Percentiles rank a stretch among this genome's conserved stretches.
phyloP scores from a whole-genome alignment of 1,140 invertebrate species.

The Nixonia krombeini region DNA sequence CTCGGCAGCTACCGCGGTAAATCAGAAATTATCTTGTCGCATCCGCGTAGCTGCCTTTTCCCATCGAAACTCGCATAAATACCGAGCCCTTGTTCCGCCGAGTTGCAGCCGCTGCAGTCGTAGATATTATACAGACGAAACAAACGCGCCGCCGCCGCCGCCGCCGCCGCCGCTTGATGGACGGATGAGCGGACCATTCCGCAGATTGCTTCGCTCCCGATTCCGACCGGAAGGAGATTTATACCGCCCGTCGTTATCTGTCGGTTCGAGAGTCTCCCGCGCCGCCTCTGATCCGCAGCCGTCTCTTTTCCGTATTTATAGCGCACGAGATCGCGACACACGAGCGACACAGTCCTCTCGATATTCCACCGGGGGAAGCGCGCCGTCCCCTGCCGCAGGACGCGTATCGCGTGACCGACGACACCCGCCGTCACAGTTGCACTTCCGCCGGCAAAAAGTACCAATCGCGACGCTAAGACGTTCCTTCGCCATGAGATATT shows the following conservation, averaged over 20 bases:
- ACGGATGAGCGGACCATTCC: conserved; percentile 70
- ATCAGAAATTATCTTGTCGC: conserved; percentile 71
- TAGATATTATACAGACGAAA: conserved; percentile 24
- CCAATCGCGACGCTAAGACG: no score
- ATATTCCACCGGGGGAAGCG: conserved; percentile 27
- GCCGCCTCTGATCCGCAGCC: conserved; percentile 40
- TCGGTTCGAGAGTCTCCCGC: conserved; percentile 46
- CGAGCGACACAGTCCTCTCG: conserved; percentile 42
- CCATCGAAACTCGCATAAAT: conserved; percentile 69
- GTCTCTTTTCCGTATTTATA: conserved; percentile 48
- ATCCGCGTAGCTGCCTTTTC: conserved; percentile 63
- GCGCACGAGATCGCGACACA: conserved; percentile 2
- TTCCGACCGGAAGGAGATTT: conserved; percentile 70
- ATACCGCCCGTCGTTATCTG: conserved; percentile 70
- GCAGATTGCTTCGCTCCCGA: conserved; percentile 69
- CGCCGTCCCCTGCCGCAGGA: conserved; percentile 18
- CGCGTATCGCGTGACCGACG: conserved; percentile 31
- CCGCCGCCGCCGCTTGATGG: conserved; percentile 66
- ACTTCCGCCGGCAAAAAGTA: no score
- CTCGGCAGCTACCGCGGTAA: conserved; percentile 57
- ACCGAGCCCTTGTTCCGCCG: conserved; percentile 38
- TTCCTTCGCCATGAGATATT: no score
- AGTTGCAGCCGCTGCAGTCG: conserved; percentile 29
- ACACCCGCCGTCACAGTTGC: no score
- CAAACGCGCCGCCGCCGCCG: no score